A percentile compares a stretch with the other conserved stretches of the same genome.
phyloP scores from a whole-genome alignment of 2,888 invertebrate genomes.

The Ornithoptera priamus region DNA sequence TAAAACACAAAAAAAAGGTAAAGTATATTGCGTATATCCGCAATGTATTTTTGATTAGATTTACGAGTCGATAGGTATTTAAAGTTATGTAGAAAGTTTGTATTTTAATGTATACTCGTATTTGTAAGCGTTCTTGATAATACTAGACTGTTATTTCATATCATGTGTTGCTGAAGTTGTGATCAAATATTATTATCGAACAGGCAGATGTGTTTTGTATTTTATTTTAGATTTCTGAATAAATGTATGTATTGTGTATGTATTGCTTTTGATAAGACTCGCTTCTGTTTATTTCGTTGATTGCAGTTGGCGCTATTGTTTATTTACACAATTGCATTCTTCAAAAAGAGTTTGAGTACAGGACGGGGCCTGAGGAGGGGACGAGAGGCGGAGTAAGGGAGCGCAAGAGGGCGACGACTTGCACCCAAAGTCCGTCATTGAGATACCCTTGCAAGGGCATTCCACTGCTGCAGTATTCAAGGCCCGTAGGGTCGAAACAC shows the following conservation, averaged over 20 bases:
- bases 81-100: too few relatives aligned
- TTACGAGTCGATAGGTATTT: too few relatives aligned
- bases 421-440: conserved; percentile 72
- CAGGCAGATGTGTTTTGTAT: not conserved
- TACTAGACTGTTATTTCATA: too few relatives aligned
- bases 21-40: too few relatives aligned
- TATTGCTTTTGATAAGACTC: not conserved
- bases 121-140: too few relatives aligned
- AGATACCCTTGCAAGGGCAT: conserved; percentile 74
- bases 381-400: conserved; percentile 49
- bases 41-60: too few relatives aligned
- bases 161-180: too few relatives aligned
- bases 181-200: too few relatives aligned
- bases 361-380: conserved; percentile 46
- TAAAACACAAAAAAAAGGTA: too few relatives aligned
- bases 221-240: not conserved
- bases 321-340: conserved; percentile 55
- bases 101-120: too few relatives aligned
- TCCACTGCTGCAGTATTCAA: conserved; percentile 69
- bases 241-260: not conserved
- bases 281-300: conserved; percentile 9
- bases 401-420: conserved; percentile 73
- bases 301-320: conserved; percentile 42
- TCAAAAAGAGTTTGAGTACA: conserved; percentile 47
- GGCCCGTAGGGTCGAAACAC: conserved; percentile 48